Conservation (phyloP, 2,797 vertebrate genomes). For the Diceros bicornis region DNA sequence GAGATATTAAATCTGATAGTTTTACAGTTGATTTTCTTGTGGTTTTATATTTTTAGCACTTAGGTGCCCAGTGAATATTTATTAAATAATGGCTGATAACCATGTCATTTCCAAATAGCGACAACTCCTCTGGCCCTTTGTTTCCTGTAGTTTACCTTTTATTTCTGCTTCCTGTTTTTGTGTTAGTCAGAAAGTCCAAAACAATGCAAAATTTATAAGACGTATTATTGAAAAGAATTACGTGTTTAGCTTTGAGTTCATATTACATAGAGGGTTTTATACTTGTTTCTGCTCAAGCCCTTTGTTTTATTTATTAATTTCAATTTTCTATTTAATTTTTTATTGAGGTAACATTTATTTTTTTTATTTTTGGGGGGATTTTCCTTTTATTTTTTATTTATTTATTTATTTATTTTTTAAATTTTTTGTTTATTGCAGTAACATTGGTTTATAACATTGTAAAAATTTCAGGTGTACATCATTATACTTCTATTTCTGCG, state of each 20-base stretch:
- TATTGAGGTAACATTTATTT: no score
- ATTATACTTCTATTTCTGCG: no score
- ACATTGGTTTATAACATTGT: no score
- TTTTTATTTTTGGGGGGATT: no score
- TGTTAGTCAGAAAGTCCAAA: not conserved
- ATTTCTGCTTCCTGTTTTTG: not conserved
- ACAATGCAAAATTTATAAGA: not conserved
- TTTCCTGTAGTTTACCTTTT: not conserved
- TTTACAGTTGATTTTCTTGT: not conserved
- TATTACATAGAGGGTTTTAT: not conserved
- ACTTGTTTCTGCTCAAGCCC: not conserved
- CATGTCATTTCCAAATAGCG: not conserved
- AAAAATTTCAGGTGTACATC: no score
- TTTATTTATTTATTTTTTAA: no score
- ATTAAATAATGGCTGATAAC: not conserved
- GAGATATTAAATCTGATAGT: not conserved
- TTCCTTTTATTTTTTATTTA: no score
- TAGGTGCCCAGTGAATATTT: not conserved
- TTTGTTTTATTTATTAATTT: not conserved
- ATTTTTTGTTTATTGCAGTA: no score
- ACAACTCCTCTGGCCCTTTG: not conserved
- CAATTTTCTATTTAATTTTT: no score
- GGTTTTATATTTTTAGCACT: not conserved
- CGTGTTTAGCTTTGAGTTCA: not conserved
- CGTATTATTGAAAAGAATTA: not conserved